Base-by-base conservation (phyloP, 1,140 invertebrate species). In the Episyrphus balteatus region DNA sequence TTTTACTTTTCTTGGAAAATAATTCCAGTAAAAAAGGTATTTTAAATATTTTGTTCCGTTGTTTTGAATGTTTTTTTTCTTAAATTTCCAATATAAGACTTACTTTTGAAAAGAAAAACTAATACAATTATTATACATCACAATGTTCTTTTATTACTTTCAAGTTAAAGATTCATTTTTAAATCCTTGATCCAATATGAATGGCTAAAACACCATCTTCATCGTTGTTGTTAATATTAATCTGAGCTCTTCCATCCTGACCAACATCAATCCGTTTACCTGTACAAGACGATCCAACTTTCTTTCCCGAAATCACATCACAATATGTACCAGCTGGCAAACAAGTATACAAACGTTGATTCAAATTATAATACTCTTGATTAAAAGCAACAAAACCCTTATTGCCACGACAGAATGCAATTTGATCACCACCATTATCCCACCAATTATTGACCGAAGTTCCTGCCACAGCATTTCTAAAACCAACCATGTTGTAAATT, bases 301-400 rank as follows among this genome's bases (percentile, higher is more conserved):
- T 74, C 21, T 62, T 60, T 17, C 88, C 88, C 32, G 81, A 82
- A 44, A 91, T 89, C 1, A 93, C 74, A 59, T 94, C 89, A 65
- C 90, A 93, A 59, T 94, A 94, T 9, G 51, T 75, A 12, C 90
- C 90, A 54, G 78, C 67, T 0, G 86, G 77, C 3, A 94, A 68
- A 19, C 83, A 82, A 0, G 86, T 90, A 69, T 82, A 60, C 8
- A 86, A 54, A 1, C 48, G 73, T 49, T 59, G 51, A 44, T 75
- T 76, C 17, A 88, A 55, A 54, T 81, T 72, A 1, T 59, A 62
- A 10, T 76, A 71, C 33, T 78, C 78, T 15, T 66, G 62, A 58
- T 88, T 89, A 52, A 90, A 79, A 10, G 80, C 86, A n/a, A 89
- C 69, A 51, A 89, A 90, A 21, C 79, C 87, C 48, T 68, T 72